phyloP scores from a whole-genome alignment of 2,888 invertebrate genomes.

The Bimastos eiseni region DNA sequence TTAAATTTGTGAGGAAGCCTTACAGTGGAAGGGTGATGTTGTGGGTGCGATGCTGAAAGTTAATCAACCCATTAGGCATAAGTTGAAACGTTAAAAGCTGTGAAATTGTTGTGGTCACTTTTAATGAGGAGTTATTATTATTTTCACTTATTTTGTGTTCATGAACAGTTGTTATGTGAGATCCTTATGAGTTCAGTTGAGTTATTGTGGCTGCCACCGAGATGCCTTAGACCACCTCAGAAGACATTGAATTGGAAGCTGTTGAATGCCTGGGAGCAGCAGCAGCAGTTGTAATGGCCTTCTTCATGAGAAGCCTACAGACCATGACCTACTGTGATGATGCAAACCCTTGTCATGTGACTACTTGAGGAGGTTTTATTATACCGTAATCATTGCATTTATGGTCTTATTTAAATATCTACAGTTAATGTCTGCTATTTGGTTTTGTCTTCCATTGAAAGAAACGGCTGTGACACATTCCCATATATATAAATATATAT shows the following conservation, averaged over 20 bases:
- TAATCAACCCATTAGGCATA: neutral
- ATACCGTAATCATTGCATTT: neutral
- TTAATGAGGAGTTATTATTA: neutral
- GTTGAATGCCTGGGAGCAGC: neutral
- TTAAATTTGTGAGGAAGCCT: neutral
- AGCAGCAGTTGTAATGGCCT: neutral
- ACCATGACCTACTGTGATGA: neutral
- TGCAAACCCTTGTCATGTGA: neutral
- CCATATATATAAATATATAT: neutral
- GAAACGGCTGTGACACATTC: neutral
- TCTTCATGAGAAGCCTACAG: neutral
- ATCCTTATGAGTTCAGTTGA: neutral
- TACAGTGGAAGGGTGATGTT: neutral
- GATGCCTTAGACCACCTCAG: neutral
- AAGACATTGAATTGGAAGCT: neutral
- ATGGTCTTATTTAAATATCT: neutral
- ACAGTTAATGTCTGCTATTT: neutral
- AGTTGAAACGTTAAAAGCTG: neutral
- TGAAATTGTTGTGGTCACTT: neutral
- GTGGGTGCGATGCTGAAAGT: neutral
- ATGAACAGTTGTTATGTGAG: neutral
- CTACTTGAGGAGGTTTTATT: neutral
- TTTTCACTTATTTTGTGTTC: neutral
- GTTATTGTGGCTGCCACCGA: neutral
- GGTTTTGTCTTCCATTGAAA: neutral